These are phyloP conservation scores for Orchesella cincta DNA, from an alignment of 1,140 invertebrate genomes.

Conservation along the genomic window DNA sequence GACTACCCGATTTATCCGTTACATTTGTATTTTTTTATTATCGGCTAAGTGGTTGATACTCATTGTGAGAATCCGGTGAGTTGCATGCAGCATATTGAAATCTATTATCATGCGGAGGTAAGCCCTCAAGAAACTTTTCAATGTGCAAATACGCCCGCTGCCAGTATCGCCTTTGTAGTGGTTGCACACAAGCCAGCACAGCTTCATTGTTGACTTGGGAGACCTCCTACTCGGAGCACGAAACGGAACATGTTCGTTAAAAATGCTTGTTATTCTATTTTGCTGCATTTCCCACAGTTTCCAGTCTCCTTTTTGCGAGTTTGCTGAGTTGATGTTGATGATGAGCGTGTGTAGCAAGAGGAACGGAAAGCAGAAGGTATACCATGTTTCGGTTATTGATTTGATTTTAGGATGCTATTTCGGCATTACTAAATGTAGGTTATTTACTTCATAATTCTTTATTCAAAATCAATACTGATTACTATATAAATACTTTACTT, in stretches of 20 bases:
- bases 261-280: neutral
- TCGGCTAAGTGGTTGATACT: neutral
- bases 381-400: neutral
- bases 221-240: neutral
- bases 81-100: neutral
- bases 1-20: neutral
- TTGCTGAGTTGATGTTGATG: neutral
- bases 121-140: neutral
- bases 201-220: neutral
- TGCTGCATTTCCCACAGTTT: neutral
- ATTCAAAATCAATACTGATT: neutral
- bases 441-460: no score
- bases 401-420: neutral
- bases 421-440: no score
- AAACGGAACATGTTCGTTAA: neutral
- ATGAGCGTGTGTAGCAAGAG: neutral
- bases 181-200: neutral
- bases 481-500: neutral
- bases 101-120: neutral
- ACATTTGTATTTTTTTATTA: neutral
- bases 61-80: neutral
- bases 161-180: neutral
- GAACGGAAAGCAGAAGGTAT: neutral
- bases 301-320: neutral
- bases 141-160: neutral